These are phyloP conservation scores for Bilobella aurantiaca DNA, from an alignment of 1,140 invertebrate genomes.

Conservation along the genomic window DNA sequence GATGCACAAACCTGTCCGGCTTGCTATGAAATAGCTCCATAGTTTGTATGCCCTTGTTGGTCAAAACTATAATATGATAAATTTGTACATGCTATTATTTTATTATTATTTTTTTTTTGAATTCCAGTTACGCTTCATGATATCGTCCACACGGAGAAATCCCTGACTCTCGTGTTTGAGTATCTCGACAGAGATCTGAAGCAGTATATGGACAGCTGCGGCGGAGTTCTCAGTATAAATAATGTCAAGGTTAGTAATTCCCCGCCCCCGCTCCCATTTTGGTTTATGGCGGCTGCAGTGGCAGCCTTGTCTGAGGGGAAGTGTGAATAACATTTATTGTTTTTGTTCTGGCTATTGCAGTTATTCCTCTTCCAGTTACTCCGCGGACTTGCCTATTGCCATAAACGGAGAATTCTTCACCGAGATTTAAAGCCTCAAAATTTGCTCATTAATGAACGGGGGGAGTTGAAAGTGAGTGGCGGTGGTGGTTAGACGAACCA, in stretches of 20 bases:
- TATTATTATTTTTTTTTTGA: conserved; percentile 20
- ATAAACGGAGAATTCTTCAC: not conserved
- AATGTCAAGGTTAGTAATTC: conserved; percentile 52
- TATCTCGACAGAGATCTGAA: conserved; percentile 57
- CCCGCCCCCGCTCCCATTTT: no score
- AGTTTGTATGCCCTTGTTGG: no score
- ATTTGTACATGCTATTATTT: no score
- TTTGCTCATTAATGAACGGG: not conserved
- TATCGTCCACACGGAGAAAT: conserved; percentile 59
- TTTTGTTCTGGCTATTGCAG: no score
- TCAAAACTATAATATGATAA: no score
- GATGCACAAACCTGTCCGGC: no score
- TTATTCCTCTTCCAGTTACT: not conserved
- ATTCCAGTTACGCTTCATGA: conserved; percentile 62
- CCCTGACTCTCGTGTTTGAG: conserved; percentile 58
- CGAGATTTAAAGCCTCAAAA: not conserved
- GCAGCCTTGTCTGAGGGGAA: no score
- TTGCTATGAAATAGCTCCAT: no score
- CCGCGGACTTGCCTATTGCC: not conserved
- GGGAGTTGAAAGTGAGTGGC: not conserved
- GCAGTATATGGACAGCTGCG: conserved; percentile 62
- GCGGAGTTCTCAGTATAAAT: conserved; percentile 52
- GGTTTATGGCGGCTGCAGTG: no score
- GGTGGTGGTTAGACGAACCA: no score
- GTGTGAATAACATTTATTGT: no score